phyloP scores from a whole-genome alignment of 53 echinoderm and acorn worm genomes.

The Mesocentrotus franciscanus region DNA sequence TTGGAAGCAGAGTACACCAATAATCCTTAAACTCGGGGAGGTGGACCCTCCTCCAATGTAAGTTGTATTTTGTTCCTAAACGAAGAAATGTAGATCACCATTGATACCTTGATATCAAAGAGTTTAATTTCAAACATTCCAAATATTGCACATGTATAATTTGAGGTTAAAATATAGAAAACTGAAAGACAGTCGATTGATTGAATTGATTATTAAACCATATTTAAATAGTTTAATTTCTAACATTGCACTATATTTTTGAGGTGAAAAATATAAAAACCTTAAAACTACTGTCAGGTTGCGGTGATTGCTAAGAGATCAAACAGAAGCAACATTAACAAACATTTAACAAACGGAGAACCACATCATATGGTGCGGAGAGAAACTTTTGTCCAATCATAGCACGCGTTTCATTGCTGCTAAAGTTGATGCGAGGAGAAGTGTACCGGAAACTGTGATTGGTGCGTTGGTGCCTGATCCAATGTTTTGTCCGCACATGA shows the following conservation, averaged over 20 bases:
- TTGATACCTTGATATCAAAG: background rate
- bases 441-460: conserved; percentile 17
- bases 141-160: background rate
- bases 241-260: too few relatives aligned
- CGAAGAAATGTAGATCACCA: too few relatives aligned
- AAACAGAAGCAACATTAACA: background rate
- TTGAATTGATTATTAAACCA: too few relatives aligned
- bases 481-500: conserved; percentile 58
- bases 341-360: background rate
- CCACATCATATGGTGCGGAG: background rate
- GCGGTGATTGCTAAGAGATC: background rate
- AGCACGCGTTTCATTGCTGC: conserved; percentile 42
- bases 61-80: background rate
- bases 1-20: too few relatives aligned
- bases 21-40: too few relatives aligned
- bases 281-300: too few relatives aligned
- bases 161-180: background rate
- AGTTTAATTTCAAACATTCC: background rate
- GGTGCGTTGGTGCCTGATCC: conserved; percentile 21
- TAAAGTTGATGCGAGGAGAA: conserved; percentile 19
- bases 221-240: too few relatives aligned
- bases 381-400: conserved; percentile 24
- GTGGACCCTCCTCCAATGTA: too few relatives aligned
- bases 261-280: too few relatives aligned
- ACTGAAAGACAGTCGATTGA: background rate